These are phyloP conservation scores for Uloborus plumipes DNA, from an alignment of 2,888 invertebrate genomes.

Conservation along the genomic window DNA sequence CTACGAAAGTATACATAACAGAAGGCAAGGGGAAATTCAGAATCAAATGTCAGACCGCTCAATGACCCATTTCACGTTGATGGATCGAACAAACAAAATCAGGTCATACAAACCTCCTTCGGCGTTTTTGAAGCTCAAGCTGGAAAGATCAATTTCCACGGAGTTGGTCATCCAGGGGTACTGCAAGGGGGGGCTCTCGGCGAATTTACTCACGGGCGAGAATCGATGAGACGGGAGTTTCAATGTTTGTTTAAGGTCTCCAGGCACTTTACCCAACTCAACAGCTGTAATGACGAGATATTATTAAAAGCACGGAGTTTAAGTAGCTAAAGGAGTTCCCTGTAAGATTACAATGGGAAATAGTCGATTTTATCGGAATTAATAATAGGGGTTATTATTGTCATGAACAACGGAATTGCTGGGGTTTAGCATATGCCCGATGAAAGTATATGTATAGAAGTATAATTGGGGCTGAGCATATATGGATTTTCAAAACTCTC, in stretches of 20 bases:
- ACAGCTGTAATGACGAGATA: constrained; percentile 33
- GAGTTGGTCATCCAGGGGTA: constrained; percentile 62
- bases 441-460: too few species aligned
- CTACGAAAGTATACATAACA: neutral
- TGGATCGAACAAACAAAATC: neutral
- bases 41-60: neutral
- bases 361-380: too few species aligned
- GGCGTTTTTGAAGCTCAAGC: constrained; percentile 14
- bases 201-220: constrained; percentile 29
- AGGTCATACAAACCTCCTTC: constrained; percentile 18
- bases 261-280: constrained; percentile 45
- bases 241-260: constrained; percentile 27
- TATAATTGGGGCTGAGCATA: too few species aligned
- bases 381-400: too few species aligned
- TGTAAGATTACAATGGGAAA: too few species aligned
- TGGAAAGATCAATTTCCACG: constrained; percentile 53
- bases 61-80: neutral
- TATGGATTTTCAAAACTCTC: too few species aligned
- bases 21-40: neutral
- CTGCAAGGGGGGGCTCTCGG: constrained; percentile 36
- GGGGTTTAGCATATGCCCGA: too few species aligned
- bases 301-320: neutral
- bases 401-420: too few species aligned
- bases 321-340: neutral
- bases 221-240: constrained; percentile 39